Conservation (phyloP, 1,140 invertebrate species). For the Geopemphigus sp. region DNA sequence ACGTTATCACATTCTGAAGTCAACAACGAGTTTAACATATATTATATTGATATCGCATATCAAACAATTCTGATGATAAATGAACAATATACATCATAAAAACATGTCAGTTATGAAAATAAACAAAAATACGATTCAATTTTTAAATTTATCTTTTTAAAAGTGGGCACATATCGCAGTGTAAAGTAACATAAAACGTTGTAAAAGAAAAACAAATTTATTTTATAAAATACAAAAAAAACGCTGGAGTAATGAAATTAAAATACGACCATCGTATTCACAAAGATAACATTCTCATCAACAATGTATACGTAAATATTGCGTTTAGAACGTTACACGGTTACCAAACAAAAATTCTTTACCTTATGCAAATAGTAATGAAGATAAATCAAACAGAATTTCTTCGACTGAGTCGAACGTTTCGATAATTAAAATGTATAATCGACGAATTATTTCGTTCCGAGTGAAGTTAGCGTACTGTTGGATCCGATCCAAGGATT, state of each 20-base stretch:
- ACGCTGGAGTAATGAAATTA: no score
- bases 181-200: no score
- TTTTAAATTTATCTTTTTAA: neutral
- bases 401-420: slow-evolving; percentile 2
- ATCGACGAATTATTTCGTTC: slow-evolving; percentile 5
- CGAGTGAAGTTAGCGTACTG: neutral
- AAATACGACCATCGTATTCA: no score
- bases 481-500: slow-evolving; percentile 21
- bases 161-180: neutral
- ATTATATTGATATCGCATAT: slow-evolving; percentile 8
- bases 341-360: no score
- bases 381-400: slow-evolving; percentile 3
- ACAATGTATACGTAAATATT: no score
- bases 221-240: no score
- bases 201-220: no score
- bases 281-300: no score
- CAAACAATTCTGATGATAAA: neutral
- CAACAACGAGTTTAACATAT: neutral
- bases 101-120: neutral
- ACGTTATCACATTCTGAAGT: neutral
- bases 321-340: no score
- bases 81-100: neutral
- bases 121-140: neutral
- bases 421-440: slow-evolving; percentile 39
- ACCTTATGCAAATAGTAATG: neutral